Conservation (phyloP, 2,113 vertebrate species). For the Pipa parva region DNA sequence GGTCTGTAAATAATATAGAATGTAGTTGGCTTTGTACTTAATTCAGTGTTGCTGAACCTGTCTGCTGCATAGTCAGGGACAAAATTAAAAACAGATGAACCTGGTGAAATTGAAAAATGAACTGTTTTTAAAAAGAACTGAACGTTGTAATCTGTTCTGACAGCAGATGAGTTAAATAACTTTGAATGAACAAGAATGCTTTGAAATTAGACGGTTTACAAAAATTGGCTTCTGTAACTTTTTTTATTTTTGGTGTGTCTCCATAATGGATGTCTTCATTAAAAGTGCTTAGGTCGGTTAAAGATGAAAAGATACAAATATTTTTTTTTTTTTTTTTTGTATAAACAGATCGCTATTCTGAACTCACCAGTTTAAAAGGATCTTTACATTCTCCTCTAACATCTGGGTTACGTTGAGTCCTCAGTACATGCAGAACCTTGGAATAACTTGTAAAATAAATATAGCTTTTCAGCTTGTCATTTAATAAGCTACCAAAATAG, state of each 20-base stretch:
- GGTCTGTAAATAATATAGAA: constrained; percentile 13
- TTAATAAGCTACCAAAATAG: background rate
- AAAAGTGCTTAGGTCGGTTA: constrained; percentile 6
- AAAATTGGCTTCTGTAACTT: constrained; percentile 24
- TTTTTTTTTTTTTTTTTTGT: background rate
- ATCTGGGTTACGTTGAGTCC: background rate
- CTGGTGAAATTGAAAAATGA: constrained; percentile 16
- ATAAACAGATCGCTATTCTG: constrained; percentile 1
- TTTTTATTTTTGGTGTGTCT: constrained; percentile 23
- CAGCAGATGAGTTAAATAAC: constrained; percentile 27
- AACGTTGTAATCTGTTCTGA: constrained; percentile 30
- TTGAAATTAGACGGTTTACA: constrained; percentile 22
- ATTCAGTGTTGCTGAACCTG: constrained; percentile 31
- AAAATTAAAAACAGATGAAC: constrained; percentile 37
- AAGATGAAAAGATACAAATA: constrained; percentile 22
- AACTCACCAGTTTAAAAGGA: background rate
- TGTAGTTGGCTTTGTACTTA: constrained; percentile 15
- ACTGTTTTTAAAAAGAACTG: constrained; percentile 21
- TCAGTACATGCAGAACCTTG: background rate
- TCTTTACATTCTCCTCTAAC: background rate
- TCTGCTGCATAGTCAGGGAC: constrained; percentile 24
- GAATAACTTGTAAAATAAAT: background rate
- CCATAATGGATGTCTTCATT: constrained; percentile 8
- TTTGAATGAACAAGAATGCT: constrained; percentile 33
- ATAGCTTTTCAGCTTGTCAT: background rate